phyloP scores from a whole-genome alignment of 2,888 invertebrate genomes.

The Tupiocoris notatus region DNA sequence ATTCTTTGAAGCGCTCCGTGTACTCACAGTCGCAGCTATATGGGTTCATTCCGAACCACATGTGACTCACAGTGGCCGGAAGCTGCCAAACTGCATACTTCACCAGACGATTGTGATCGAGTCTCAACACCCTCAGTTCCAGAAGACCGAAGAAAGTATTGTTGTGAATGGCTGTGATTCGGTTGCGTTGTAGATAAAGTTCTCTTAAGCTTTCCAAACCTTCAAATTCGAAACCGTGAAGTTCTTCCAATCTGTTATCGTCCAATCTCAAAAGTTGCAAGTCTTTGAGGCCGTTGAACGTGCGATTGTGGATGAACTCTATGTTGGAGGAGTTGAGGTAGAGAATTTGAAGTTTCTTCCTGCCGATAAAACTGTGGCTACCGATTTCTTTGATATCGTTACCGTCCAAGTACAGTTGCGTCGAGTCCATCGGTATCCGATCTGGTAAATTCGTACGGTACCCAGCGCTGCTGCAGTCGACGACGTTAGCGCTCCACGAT shows the following conservation, averaged over 20 bases:
- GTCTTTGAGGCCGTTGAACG: conserved; percentile 79
- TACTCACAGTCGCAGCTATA: conserved; percentile 84
- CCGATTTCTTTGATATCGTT: conserved; percentile 73
- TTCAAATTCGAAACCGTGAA: conserved; percentile 78
- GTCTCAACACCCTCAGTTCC: conserved; percentile 64
- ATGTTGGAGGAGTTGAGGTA: conserved; percentile 77
- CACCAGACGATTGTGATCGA: conserved; percentile 71
- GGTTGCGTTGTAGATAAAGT: conserved; percentile 72
- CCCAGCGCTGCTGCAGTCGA: conserved; percentile 73
- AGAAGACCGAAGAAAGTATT: conserved; percentile 68
- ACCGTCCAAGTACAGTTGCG: conserved; percentile 82
- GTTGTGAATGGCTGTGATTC: conserved; percentile 67
- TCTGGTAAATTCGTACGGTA: conserved; percentile 71
- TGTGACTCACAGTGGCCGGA: conserved; percentile 63
- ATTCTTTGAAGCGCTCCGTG: conserved; percentile 71
- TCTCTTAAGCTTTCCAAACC: conserved; percentile 70
- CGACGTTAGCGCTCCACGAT: conserved; percentile 81
- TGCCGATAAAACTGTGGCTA: conserved; percentile 81
- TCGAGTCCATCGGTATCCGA: conserved; percentile 86
- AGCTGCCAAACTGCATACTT: conserved; percentile 72
- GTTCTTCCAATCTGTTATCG: conserved; percentile 66
- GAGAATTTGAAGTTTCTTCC: conserved; percentile 72
- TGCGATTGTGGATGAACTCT: conserved; percentile 74
- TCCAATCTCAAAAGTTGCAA: conserved; percentile 73
- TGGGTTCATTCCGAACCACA: conserved; percentile 69